Evolutionary conservation across 2,888 invertebrate species (phyloP), one percentile per base, ranked within the genome.

Genomic region (Microdon myrmicae): DNA sequence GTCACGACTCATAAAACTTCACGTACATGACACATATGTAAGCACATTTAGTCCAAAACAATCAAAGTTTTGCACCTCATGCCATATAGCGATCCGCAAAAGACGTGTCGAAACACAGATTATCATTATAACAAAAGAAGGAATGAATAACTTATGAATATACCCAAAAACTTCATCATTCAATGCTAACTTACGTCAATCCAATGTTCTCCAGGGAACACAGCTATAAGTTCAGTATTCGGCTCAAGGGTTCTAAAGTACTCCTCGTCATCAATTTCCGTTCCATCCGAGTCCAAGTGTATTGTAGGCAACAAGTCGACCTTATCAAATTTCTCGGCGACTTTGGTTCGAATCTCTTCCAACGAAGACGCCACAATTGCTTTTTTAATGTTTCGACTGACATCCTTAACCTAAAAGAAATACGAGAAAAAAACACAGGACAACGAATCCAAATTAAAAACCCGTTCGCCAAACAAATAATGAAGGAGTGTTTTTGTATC

Each of bases 231-330:
- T 73, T 87, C 88, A 10, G 94, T 92, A 73, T 96, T 92, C 68
- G 88, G 88, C 71, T 94, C 94, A 67, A 96, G 82, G 2, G 94
- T 94, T 35, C 89, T 90, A 79, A 96, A 96, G 80, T 95, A 96
- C 76, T 94, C 94, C 77, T 96, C 95, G 74, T 96, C 95, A 72
- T 96, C 95, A 38, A 96, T 91, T 83, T 96, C 95, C 0, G 96
- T 96, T 20, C 96, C 96, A 81, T 96, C 96, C 37, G 87, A 88
- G 77, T 96, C 96, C 69, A 96, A 82, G 25, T 94, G 94, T 54
- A 95, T 89, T 44, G 89, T 90, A 54, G 92, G 81, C 66, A 81
- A 74, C 31, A 81, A 82, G 68, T 86, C 85, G 67, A 83, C 83
- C 47, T 83, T 79, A 14, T 87, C 86, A 68, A 92, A 83, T 78